Conservation (phyloP, 2,113 vertebrate genomes). For the Pseudorectes ferrugineus region DNA sequence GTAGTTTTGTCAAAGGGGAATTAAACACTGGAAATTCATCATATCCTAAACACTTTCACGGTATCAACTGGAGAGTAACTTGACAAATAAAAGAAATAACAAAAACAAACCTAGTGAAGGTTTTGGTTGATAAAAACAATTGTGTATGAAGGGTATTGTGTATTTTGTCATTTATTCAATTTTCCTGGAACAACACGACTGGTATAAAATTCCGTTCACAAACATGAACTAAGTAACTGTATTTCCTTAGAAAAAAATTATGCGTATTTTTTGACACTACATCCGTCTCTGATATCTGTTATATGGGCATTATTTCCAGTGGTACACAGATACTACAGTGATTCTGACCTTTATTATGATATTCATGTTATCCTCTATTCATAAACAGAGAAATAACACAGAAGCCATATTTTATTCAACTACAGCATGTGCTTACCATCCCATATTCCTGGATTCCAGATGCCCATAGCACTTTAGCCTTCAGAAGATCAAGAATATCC, state of each 20-base stretch:
- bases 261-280: not conserved
- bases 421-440: not conserved
- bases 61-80: not conserved
- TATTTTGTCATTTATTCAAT: not conserved
- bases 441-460: not conserved
- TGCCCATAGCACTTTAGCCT: not conserved
- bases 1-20: not conserved
- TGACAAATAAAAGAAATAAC: not conserved
- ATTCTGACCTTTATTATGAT: not conserved
- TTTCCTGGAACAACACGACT: not conserved
- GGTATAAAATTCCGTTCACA: not conserved
- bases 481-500: slow-evolving; percentile 9
- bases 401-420: not conserved
- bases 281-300: not conserved
- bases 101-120: not conserved
- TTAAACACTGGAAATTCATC: not conserved
- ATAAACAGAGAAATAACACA: not conserved
- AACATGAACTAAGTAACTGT: not conserved
- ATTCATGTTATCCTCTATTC: not conserved
- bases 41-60: not conserved
- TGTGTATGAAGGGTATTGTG: not conserved
- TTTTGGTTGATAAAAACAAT: not conserved
- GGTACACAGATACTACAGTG: not conserved
- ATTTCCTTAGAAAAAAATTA: not conserved
- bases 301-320: not conserved